Base-by-base conservation (phyloP, 2,797 vertebrate species). In the Neopelma chrysocephalum region DNA sequence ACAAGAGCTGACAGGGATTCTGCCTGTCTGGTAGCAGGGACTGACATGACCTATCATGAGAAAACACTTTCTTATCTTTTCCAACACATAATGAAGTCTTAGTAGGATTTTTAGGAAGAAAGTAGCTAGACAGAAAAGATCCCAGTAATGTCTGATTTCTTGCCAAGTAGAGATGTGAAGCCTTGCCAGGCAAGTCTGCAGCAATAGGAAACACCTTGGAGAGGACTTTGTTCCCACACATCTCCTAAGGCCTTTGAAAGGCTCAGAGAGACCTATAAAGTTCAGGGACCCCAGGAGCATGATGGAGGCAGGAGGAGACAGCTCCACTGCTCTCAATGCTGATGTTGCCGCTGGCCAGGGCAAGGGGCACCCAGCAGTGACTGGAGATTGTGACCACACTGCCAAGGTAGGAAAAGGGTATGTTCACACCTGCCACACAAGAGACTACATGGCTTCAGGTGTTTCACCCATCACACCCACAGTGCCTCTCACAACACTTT, bases 1-100 rank as follows among this genome's bases (percentile, higher is more conserved):
- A 2, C 0, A 1, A 42, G 27, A 75, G n/a, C 65, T 66, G 31
- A 10, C 2, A 2, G 53, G 3, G 15, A 70, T 60, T 64, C n/a
- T 12, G 3, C 9, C 62, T 51, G 27, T 23, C 65, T n/a, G 6
- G 8, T 25, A 26, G 7, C 2, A 3, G 17, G 9, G 10, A 53
- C 26, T 65, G 31, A 38, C n/a, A 16, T 3, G 21, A 34, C 4
- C 27, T 34, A 8, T 6, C 14, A 12, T 1, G 26, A 64, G n/a
- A 57, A 89, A 84, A 58, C 10, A 16, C n/a, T 31, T 60, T 7
- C 42, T 70, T 66, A 60, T 32, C 65, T 92, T 87, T 65, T 43
- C 10, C 31, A 48, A 78, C 17, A 70, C 43, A 58, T 36, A 36
- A 19, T 5, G 3, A 75, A 70, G 4, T 4, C 80, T 81, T 48